Evolutionary conservation across 1,140 invertebrate genomes (phyloP).

Genomic region (Nephila pilipes): DNA sequence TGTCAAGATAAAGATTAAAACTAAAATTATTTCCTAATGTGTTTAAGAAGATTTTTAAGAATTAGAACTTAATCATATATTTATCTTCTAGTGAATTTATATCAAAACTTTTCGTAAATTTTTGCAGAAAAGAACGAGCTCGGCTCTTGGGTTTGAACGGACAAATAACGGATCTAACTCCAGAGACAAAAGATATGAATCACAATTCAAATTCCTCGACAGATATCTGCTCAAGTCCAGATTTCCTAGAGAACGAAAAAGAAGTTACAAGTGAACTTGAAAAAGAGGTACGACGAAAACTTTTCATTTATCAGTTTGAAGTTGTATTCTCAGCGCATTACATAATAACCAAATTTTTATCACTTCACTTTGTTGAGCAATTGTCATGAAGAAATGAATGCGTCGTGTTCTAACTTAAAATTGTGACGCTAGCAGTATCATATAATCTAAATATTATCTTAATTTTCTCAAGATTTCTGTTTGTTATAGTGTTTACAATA

Average conservation of each 20-base stretch:
- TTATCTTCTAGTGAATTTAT: not conserved
- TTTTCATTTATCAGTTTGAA: not conserved
- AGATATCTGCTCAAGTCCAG: constrained; percentile 64
- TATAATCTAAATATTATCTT: not conserved
- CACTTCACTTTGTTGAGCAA: not conserved
- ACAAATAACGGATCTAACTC: constrained; percentile 18
- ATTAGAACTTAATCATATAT: too few relatives aligned
- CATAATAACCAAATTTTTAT: not conserved
- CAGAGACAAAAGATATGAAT: constrained; percentile 54
- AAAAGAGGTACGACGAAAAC: constrained; percentile 36
- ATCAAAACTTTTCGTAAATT: not conserved
- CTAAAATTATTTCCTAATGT: too few relatives aligned
- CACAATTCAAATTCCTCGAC: constrained; percentile 43
- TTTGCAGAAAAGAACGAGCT: constrained; percentile 52
- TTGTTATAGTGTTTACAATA: not conserved
- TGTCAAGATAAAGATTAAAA: too few relatives aligned
- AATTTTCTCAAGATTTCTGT: not conserved
- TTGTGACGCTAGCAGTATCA: not conserved
- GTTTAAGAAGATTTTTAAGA: too few relatives aligned
- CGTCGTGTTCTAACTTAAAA: not conserved
- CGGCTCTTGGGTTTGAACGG: constrained; percentile 53
- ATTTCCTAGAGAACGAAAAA: constrained; percentile 58
- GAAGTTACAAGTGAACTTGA: constrained; percentile 35
- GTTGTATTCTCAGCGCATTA: not conserved
- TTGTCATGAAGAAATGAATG: not conserved